Percentiles rank a stretch among this genome's conserved stretches.
Conservation (phyloP, 1,140 invertebrate genomes). For the Brachionus plicatilis region DNA sequence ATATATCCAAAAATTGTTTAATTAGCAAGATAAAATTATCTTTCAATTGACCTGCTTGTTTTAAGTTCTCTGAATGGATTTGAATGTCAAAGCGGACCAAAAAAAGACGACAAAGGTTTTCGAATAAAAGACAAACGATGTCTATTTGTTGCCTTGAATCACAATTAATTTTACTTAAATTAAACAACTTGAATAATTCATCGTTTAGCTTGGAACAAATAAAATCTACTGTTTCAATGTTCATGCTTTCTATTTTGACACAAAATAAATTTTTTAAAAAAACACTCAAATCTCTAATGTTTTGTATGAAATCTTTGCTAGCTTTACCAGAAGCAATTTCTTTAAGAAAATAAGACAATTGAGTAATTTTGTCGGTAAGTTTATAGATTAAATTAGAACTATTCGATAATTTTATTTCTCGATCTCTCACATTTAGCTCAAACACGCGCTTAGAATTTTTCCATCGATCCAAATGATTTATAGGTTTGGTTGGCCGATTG, state of each 20-base stretch:
- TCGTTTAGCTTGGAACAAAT: constrained; percentile 1
- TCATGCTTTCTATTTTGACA: background rate
- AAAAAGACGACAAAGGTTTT: background rate
- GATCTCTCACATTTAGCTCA: background rate
- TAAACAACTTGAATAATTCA: background rate
- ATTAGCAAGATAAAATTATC: background rate
- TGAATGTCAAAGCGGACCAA: background rate
- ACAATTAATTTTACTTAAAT: background rate
- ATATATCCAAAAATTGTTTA: background rate
- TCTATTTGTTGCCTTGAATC: background rate
- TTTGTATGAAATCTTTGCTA: background rate
- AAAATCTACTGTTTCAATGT: background rate
- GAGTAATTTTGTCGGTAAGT: background rate
- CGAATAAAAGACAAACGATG: background rate
- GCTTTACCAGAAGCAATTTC: background rate
- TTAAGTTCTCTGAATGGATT: background rate
- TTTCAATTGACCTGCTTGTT: background rate
- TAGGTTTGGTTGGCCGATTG: background rate
- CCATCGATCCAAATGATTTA: background rate
- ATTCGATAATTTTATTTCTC: background rate
- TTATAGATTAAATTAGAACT: background rate
- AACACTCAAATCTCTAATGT: background rate
- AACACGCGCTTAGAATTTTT: background rate
- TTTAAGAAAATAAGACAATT: background rate
- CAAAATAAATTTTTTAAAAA: background rate